Percentiles rank a stretch among this genome's conserved stretches.
These are phyloP conservation scores for Neomonachus schauinslandi DNA, from an alignment of 2,113 vertebrate species.

Conservation along the genomic window DNA sequence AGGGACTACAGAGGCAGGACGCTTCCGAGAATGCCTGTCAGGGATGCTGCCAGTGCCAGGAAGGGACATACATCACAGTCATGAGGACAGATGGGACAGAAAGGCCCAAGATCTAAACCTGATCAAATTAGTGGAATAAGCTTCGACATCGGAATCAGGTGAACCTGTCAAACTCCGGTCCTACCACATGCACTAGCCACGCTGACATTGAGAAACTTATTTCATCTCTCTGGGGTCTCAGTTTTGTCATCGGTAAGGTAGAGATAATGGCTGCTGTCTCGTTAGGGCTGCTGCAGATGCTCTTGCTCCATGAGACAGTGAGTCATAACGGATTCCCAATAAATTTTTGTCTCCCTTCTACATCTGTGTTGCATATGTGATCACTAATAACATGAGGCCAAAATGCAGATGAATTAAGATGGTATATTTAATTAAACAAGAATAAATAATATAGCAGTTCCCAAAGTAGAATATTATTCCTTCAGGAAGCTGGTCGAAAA, in stretches of 20 bases:
- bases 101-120: not conserved
- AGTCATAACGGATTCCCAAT: not conserved
- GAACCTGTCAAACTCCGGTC: not conserved
- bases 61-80: not conserved
- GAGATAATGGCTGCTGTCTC: not conserved
- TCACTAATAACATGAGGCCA: not conserved
- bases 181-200: no score
- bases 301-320: rapidly evolving
- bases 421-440: not conserved
- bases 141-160: not conserved
- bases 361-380: not conserved
- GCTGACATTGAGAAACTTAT: not conserved
- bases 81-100: not conserved
- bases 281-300: rapidly evolving
- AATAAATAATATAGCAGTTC: not conserved
- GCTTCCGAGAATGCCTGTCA: rapidly evolving
- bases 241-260: no score
- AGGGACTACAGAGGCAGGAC: rapidly evolving
- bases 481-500: not conserved
- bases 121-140: not conserved
- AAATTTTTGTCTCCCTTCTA: not conserved
- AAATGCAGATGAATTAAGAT: not conserved
- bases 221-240: not conserved
- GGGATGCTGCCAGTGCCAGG: rapidly evolving
- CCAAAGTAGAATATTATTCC: not conserved